Conservation (phyloP, 2,888 invertebrate genomes). For the Heliconius charithonia region DNA sequence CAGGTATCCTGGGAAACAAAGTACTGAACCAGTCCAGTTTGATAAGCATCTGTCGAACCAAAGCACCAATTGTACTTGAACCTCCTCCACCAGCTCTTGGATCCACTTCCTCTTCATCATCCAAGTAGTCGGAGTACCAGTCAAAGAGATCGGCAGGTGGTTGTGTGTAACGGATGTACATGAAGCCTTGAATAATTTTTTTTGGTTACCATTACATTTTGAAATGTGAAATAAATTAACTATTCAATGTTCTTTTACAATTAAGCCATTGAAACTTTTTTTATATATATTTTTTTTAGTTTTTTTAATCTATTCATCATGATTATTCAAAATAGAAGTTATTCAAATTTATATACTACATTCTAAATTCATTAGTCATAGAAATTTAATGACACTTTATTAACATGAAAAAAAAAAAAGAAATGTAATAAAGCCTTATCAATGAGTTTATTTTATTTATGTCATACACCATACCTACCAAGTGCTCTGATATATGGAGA, state of each 20-base stretch:
- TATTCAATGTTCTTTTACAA: background rate
- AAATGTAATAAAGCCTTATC: too few relatives aligned
- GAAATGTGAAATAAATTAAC: background rate
- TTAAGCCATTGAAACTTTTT: background rate
- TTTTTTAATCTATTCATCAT: too few relatives aligned
- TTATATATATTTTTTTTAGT: too few relatives aligned
- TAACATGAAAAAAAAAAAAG: too few relatives aligned
- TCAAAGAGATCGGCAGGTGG: slow-evolving; percentile 97
- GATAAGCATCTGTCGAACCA: slow-evolving; percentile 95
- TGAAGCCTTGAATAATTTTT: slow-evolving; percentile 80
- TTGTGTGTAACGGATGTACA: slow-evolving; percentile 96
- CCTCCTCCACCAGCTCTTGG: slow-evolving; percentile 99
- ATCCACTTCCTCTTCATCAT: slow-evolving; percentile 98
- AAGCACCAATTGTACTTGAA: slow-evolving; percentile 94
- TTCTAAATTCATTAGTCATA: too few relatives aligned
- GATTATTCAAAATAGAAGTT: too few relatives aligned
- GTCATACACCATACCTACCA: slow-evolving; percentile 82
- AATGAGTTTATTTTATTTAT: background rate
- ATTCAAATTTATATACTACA: too few relatives aligned
- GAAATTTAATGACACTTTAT: too few relatives aligned
- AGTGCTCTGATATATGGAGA: slow-evolving; percentile 98
- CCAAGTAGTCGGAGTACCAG: slow-evolving; percentile 98
- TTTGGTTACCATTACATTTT: slow-evolving; percentile 32
- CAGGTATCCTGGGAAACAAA: slow-evolving; percentile 98
- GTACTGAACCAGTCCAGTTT: slow-evolving; percentile 99